Base-by-base conservation (phyloP, 1,140 invertebrate genomes). In the Pentalonia nigronervosa region DNA sequence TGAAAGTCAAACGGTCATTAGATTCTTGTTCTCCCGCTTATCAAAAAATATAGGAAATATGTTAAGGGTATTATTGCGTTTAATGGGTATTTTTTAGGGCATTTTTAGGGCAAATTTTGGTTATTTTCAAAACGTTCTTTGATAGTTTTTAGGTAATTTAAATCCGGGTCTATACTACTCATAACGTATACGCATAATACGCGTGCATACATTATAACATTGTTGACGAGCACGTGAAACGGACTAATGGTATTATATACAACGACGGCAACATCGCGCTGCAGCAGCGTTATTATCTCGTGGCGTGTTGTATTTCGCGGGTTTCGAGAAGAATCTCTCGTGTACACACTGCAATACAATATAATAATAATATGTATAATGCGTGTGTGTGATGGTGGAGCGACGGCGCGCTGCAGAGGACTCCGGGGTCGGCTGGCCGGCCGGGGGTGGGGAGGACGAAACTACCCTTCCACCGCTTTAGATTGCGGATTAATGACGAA, bases 401-500 rank as follows among this genome's bases (percentile, higher is more conserved):
- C 60, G 30, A 25, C 14, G 9, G 11, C 30, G 60, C n/a, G 14
- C 30, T n/a, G 60, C 30, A 76, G n/a, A 76, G n/a, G 14, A n/a
- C 60, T 76, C 14, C 30, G n/a, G 60, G 48, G n/a, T 7, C 9
- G 36, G 50, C 34, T 36, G 34, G 50, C 88, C 34, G n/a, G 6
- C 4, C 25, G 50, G 50, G 36, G 50, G 11, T 11, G 34, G 60
- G n/a, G 14, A 60, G 21, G 90, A 67, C 17, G 47, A 90, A 92
- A 92, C 91, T 84, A 84, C 45, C 25, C 90, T 50, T 48, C n/a
- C 76, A 34, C n/a, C 76, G n/a, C 91, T 84, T 92, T 50, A 92
- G 91, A 92, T 92, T 84, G 91, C 91, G 91, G 91, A 92, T 92
- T 92, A 92, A 92, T 92, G 91, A 92, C 91, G 91, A 92, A 92